Evolutionary conservation across 2,888 invertebrate genomes (phyloP), one percentile per base, ranked within the genome.

Genomic region (Melanostoma scalare): DNA sequence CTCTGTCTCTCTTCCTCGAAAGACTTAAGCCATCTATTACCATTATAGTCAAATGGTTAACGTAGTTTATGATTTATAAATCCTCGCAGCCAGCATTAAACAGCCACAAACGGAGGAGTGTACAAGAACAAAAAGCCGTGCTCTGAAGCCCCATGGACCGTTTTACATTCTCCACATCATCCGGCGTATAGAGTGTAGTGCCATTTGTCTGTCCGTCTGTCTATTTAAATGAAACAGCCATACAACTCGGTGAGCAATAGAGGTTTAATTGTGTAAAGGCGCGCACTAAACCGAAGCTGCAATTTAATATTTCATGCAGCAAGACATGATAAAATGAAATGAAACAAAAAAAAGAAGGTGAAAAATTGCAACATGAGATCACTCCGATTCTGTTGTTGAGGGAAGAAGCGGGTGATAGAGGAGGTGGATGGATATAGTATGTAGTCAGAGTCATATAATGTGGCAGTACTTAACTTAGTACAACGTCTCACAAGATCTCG

Each of bases 201-300:
- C 75, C 46, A 58, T 65, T 58, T 80, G 58, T 65, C 76, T 50
- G 55, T 65, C 65, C 31, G 71, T 56, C 65, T 42, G 53, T 71
- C 65, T 71, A 58, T 76, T 48, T 50, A 65, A 76, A 76, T 71
- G 60, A 53, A 63, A 36, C 65, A 35, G 58, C 56, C 30, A 60
- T 71, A 53, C 63, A 42, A 36, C 71, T 67, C 30, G 58, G 56
- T 63, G 53, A 50, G 72, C 55, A 53, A 38, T 48, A 63, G 58
- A 52, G 82, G 63, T 63, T 77, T 77, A 73, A 79, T 79, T 79
- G 75, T 78, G 68, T 71, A 75, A 67, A 74, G 67, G 69, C 40
- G 80, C 68, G 76, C 85, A 85, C 65, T 81, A 77, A 85, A 85
- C 76, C 85, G 81, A 80, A 85, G 81, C 85, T 69, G 85, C 81